These are phyloP conservation scores for Cepaea hortensis DNA, from an alignment of 2,888 invertebrate genomes.

Conservation along the genomic window DNA sequence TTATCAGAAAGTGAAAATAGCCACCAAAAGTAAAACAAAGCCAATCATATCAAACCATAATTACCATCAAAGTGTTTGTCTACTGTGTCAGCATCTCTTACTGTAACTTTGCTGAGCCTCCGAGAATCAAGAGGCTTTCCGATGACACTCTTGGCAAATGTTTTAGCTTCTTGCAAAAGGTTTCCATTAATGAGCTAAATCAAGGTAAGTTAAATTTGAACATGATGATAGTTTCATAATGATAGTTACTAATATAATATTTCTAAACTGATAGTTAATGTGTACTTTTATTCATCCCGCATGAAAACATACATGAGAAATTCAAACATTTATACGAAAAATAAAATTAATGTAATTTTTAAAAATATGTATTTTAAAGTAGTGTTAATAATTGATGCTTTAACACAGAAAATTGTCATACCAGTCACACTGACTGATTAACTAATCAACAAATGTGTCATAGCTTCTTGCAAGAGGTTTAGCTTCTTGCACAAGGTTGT, in stretches of 20 bases:
- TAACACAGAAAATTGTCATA: too few species aligned
- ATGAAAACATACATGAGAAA: too few species aligned
- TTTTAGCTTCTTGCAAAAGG: constrained; percentile 63
- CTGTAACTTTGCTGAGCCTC: constrained; percentile 58
- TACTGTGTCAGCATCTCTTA: constrained; percentile 59
- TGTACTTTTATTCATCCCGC: too few species aligned
- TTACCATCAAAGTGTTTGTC: constrained; percentile 61
- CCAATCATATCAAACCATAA: background rate
- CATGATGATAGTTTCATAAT: too few species aligned
- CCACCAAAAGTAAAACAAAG: background rate
- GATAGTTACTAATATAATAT: too few species aligned
- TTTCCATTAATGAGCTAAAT: constrained; percentile 65
- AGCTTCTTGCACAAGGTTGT: too few species aligned
- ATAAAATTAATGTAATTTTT: background rate
- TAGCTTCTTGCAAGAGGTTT: too few species aligned
- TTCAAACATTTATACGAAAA: background rate
- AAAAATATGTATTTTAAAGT: background rate
- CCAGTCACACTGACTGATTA: too few species aligned
- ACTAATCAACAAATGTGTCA: too few species aligned
- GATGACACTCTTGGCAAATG: constrained; percentile 65
- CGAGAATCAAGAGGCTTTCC: constrained; percentile 59
- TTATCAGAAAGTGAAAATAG: background rate
- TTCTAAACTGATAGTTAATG: too few species aligned
- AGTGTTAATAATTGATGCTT: background rate
- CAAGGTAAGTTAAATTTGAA: too few species aligned